Conservation (phyloP, 2,797 vertebrate species). For the Fistularia commersonii region DNA sequence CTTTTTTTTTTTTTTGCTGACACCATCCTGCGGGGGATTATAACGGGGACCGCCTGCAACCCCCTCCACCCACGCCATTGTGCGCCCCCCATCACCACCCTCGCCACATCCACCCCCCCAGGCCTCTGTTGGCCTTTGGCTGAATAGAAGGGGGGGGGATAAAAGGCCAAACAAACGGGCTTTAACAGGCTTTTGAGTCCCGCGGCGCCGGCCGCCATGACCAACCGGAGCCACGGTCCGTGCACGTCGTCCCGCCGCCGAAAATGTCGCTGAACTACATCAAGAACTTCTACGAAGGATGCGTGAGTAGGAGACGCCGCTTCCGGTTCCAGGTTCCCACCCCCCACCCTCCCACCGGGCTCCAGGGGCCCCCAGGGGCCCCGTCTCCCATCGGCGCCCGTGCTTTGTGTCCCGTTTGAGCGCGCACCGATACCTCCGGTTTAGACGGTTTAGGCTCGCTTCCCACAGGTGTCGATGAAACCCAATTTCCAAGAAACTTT, state of each 20-base stretch:
- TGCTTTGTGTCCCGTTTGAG: too few relatives aligned
- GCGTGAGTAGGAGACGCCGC: conserved; percentile 73
- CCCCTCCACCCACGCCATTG: conserved; percentile 56
- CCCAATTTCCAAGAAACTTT: too few relatives aligned
- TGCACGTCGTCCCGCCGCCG: conserved; percentile 2
- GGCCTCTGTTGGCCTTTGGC: neutral
- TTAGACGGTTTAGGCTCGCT: too few relatives aligned
- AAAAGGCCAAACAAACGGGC: conserved; percentile 66
- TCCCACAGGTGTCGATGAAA: too few relatives aligned
- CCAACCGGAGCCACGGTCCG: conserved; percentile 33
- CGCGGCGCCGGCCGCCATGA: conserved; percentile 51
- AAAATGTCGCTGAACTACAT: conserved; percentile 87
- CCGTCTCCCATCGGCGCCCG: too few relatives aligned
- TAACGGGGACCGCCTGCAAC: conserved; percentile 37
- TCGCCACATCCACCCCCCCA: too few relatives aligned
- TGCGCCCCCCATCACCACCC: conserved; percentile 51
- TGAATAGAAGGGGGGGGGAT: conserved; percentile 47
- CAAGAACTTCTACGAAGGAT: conserved; percentile 88
- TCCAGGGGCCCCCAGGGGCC: too few relatives aligned
- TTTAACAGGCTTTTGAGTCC: conserved; percentile 48
- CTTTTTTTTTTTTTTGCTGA: conserved; percentile 74
- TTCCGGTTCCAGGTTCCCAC: too few relatives aligned
- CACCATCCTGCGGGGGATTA: conserved; percentile 74
- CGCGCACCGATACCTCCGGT: too few relatives aligned
- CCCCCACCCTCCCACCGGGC: too few relatives aligned